Evolutionary conservation across 2,113 vertebrate species (phyloP).

Genomic region (Cyanistes caeruleus): DNA sequence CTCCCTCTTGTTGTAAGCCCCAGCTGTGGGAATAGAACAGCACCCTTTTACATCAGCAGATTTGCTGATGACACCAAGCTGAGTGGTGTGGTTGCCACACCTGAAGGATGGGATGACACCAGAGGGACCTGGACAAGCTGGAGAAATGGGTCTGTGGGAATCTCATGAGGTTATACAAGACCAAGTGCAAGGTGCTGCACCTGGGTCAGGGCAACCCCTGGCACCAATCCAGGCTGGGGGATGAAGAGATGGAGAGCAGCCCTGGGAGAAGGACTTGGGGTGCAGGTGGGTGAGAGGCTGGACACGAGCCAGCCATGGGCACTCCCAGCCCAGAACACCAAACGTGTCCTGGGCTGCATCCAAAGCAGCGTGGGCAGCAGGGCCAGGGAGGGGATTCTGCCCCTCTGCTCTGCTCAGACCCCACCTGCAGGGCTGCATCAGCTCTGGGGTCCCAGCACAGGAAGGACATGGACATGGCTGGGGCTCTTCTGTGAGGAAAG

Average conservation of each 20-base stretch:
- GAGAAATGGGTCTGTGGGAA: background rate
- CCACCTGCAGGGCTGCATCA: background rate
- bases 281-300: background rate
- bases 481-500: background rate
- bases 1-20: background rate
- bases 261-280: background rate
- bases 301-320: background rate
- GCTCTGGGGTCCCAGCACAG: background rate
- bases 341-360: background rate
- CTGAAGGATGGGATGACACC: background rate
- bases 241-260: background rate
- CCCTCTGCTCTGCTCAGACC: background rate
- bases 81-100: background rate
- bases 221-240: background rate
- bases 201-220: background rate
- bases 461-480: background rate
- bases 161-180: background rate
- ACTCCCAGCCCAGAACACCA: background rate
- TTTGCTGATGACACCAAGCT: background rate
- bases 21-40: background rate
- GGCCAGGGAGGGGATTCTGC: background rate
- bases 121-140: background rate
- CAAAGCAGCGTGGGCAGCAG: background rate
- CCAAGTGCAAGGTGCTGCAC: background rate
- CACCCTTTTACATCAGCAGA: background rate